Evolutionary conservation across 1,140 invertebrate genomes (phyloP), one percentile per base, ranked within the genome.

Genomic region (Araneus ventricosus): DNA sequence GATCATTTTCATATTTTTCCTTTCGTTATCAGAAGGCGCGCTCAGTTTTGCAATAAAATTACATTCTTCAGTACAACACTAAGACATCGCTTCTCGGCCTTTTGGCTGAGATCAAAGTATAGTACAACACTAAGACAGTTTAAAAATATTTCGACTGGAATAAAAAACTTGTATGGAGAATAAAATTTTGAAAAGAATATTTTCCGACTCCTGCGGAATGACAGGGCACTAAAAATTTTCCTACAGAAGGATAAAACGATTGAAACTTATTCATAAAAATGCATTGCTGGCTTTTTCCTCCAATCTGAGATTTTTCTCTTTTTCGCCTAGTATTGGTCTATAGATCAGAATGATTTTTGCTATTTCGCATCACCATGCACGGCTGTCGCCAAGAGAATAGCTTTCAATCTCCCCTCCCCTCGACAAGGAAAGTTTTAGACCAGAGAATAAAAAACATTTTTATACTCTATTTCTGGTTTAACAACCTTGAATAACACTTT

Each of bases 201-300:
- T 67, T 67, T 67, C 27, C 63, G 6, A 67, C 24, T 67, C 22
- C n/a, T n/a, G 10, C n/a, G 24, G 24, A 27, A 67, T 67, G 63
- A 8, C 63, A 67, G 24, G 27, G 8, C n/a, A 67, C 24, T 27
- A 24, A 67, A 67, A 67, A 67, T 4, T 8, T n/a, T 67, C 63
- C 2, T 27, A n/a, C n/a, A 67, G 63, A 67, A 67, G 27, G 5
- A 67, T 63, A 67, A 67, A 67, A 67, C 27, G 63, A 5, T 30
- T 27, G 63, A 67, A 27, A 27, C 63, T n/a, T 67, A 67, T 67
- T 67, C 27, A 67, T 67, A 67, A 67, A 67, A 67, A 67, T n/a
- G 63, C 10, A 8, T n/a, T 7, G 24, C 24, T 24, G 10, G 27
- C 63, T 27, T 27, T 24, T 67, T n/a, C 27, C 27, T 6, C n/a